phyloP scores from a whole-genome alignment of 2,888 invertebrate genomes.

The Gastrophysa polygoni region DNA sequence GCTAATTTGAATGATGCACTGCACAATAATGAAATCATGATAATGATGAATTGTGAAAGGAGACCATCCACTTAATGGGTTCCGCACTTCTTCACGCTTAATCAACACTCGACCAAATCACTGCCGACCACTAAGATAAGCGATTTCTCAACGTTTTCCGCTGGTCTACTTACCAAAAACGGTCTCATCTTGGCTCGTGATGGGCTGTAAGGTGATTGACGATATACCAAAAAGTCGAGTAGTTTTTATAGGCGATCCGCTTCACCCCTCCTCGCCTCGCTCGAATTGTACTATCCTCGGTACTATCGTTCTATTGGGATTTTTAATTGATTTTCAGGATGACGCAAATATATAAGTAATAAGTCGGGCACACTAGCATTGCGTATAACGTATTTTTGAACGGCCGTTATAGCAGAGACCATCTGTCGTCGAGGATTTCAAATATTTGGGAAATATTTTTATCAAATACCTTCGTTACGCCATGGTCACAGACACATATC shows the following conservation, averaged over 20 bases:
- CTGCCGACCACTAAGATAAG: constrained; percentile 14
- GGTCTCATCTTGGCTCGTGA: constrained; percentile 52
- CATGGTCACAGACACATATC: too few species aligned
- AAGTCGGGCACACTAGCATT: constrained; percentile 23
- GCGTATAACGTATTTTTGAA: not conserved
- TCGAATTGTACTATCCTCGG: constrained; percentile 16
- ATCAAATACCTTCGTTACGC: too few species aligned
- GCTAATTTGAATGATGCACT: not conserved
- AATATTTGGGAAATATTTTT: too few species aligned
- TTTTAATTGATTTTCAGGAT: constrained; percentile 29
- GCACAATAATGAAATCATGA: not conserved
- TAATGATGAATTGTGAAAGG: not conserved
- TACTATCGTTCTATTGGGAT: constrained; percentile 24
- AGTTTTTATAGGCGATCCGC: constrained; percentile 29
- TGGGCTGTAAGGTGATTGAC: constrained; percentile 69
- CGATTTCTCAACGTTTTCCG: not conserved
- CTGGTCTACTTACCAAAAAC: constrained; percentile 40
- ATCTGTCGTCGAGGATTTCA: too few species aligned
- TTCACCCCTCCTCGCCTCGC: constrained; percentile 24
- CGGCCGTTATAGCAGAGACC: too few species aligned
- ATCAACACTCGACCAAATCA: constrained; percentile 19
- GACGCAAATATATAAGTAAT: constrained; percentile 31
- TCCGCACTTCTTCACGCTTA: constrained; percentile 14
- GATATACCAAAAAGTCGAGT: constrained; percentile 34
- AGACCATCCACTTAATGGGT: not conserved